Evolutionary conservation across 1,140 invertebrate genomes (phyloP).

Genomic region (Drosophila ercepeae): DNA sequence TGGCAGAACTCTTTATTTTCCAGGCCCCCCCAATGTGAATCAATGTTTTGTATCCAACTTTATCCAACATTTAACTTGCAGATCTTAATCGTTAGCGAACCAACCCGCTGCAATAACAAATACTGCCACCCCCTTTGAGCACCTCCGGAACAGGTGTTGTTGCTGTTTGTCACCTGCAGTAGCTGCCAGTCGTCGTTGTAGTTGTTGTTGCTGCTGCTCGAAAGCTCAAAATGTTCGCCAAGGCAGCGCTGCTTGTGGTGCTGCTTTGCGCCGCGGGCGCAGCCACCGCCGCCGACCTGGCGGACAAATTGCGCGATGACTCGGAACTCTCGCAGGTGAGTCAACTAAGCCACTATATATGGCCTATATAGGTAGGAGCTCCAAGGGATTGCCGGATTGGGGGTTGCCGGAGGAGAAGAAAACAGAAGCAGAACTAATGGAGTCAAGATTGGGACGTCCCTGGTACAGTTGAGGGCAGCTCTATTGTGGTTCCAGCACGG

Average conservation of each 20-base stretch:
- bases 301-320: slow-evolving; percentile 84
- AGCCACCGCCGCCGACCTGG: slow-evolving; percentile 58
- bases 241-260: slow-evolving; percentile 61
- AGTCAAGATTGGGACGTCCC: neutral
- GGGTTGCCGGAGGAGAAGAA: neutral
- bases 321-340: slow-evolving; percentile 84
- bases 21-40: slow-evolving; percentile 25
- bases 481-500: no score
- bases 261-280: slow-evolving; percentile 48
- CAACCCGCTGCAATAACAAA: slow-evolving; percentile 39
- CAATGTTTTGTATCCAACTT: slow-evolving; percentile 26
- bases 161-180: slow-evolving; percentile 17
- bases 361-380: neutral
- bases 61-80: slow-evolving; percentile 66
- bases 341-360: slow-evolving; percentile 17
- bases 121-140: slow-evolving; percentile 63
- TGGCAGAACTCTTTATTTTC: slow-evolving; percentile 10
- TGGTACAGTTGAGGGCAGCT: neutral
- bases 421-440: neutral
- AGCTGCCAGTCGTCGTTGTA: slow-evolving; percentile 5
- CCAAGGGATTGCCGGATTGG: neutral
- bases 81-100: slow-evolving; percentile 43
- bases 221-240: slow-evolving; percentile 51
- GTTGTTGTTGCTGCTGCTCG: neutral
- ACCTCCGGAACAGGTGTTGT: slow-evolving; percentile 25